Percentiles rank a stretch among this genome's conserved stretches.
These are phyloP conservation scores for Protodeltote pygarga DNA, from an alignment of 2,888 invertebrate species.

Conservation along the genomic window DNA sequence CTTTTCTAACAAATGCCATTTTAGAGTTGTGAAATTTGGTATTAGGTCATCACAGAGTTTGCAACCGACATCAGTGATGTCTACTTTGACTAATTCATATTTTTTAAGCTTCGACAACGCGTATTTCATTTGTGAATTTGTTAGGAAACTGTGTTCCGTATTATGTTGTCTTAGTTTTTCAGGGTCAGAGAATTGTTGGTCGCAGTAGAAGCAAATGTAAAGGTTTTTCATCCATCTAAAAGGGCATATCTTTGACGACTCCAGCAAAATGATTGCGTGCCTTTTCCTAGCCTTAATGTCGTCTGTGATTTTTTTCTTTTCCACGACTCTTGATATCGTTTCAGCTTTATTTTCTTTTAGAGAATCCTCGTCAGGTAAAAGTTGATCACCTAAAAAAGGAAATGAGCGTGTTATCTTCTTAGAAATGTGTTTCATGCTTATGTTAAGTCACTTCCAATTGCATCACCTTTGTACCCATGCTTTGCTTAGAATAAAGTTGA, in stretches of 20 bases:
- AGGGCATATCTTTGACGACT: constrained; percentile 73
- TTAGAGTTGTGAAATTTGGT: constrained; percentile 59
- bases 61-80: constrained; percentile 70
- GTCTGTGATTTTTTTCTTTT: constrained; percentile 54
- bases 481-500: no score
- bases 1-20: constrained; percentile 64
- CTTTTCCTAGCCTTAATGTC: constrained; percentile 65
- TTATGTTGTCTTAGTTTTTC: constrained; percentile 63
- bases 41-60: constrained; percentile 65
- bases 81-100: constrained; percentile 74
- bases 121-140: constrained; percentile 55
- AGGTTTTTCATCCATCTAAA: constrained; percentile 78
- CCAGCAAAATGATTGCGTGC: constrained; percentile 65
- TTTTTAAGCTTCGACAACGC: constrained; percentile 68
- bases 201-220: constrained; percentile 76
- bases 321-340: constrained; percentile 29
- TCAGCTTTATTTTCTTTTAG: constrained; percentile 34
- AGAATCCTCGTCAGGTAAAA: constrained; percentile 39
- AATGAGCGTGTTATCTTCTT: constrained; percentile 56
- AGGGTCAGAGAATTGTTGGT: constrained; percentile 68
- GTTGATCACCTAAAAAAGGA: constrained; percentile 78
- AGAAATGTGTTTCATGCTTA: constrained; percentile 30
- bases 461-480: constrained; percentile 9
- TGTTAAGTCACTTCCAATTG: not conserved
- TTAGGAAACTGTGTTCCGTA: constrained; percentile 53